These are phyloP conservation scores for Piprites chloris DNA, from an alignment of 2,113 vertebrate genomes.

Conservation along the genomic window DNA sequence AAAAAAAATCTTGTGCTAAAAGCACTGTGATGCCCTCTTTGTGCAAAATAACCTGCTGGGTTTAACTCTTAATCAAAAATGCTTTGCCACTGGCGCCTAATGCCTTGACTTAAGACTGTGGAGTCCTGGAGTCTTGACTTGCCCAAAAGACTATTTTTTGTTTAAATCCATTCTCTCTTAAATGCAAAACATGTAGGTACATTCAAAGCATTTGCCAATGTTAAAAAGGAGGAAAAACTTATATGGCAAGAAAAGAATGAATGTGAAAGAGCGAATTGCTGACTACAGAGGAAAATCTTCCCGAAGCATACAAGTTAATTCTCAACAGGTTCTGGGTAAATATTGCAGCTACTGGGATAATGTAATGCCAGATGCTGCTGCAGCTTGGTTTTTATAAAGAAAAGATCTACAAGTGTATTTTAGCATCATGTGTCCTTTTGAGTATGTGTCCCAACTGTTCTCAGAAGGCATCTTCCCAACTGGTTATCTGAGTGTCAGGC, in stretches of 20 bases:
- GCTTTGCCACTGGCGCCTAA: neutral
- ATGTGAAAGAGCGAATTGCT: neutral
- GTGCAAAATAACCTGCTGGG: neutral
- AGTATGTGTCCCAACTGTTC: neutral
- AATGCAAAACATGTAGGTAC: neutral
- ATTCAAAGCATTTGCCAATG: neutral
- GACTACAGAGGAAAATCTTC: neutral
- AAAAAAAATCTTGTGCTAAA: neutral
- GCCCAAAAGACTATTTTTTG: neutral
- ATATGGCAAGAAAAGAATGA: neutral
- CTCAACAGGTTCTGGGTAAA: neutral
- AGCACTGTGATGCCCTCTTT: neutral
- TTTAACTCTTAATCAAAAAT: neutral
- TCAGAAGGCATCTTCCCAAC: neutral
- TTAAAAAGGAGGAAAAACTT: neutral
- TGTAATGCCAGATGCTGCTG: neutral
- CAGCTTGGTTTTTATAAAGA: neutral
- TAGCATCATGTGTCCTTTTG: neutral
- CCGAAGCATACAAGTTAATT: neutral
- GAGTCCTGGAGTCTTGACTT: neutral
- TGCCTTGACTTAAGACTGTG: neutral
- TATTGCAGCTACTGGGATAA: neutral
- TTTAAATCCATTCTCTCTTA: neutral
- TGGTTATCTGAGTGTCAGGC: neutral
- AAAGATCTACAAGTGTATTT: neutral